Evolutionary conservation across 35 echinoderm and acorn worm genomes (phyloP).

Genomic region (Heliocidaris erythrogramma): DNA sequence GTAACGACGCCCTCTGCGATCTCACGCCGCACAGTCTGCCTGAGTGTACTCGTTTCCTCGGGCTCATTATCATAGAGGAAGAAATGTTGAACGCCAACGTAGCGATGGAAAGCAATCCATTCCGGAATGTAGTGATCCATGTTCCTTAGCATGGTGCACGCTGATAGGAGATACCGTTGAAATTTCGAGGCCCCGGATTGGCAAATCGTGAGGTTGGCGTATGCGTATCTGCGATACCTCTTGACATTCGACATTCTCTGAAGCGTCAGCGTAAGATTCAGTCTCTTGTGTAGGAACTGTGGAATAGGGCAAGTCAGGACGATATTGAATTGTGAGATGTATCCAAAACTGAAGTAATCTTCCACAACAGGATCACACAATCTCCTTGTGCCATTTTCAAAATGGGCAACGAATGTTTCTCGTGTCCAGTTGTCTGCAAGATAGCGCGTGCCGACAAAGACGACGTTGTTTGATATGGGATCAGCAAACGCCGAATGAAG

Average conservation of each 20-base stretch:
- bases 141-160: conserved; percentile 83
- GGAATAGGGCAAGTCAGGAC: conserved; percentile 77
- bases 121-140: conserved; percentile 69
- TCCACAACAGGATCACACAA: conserved; percentile 68
- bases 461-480: conserved; percentile 65
- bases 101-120: conserved; percentile 78
- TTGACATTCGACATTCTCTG: conserved; percentile 17
- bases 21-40: conserved; percentile 52
- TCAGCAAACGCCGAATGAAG: conserved; percentile 78
- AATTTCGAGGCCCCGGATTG: conserved; percentile 43
- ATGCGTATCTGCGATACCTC: conserved; percentile 51
- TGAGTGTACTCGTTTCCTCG: conserved; percentile 53
- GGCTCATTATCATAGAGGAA: conserved; percentile 79
- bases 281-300: background rate
- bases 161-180: conserved; percentile 56
- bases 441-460: conserved; percentile 70
- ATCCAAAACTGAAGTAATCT: conserved; percentile 80
- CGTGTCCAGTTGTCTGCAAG: conserved; percentile 54
- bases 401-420: conserved; percentile 64
- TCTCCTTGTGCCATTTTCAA: conserved; percentile 53
- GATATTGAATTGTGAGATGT: conserved; percentile 73
- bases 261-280: conserved; percentile 51
- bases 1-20: conserved; percentile 72
- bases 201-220: conserved; percentile 78
- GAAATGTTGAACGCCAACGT: conserved; percentile 76